These are phyloP conservation scores for Anseranas semipalmata DNA, from an alignment of 2,113 vertebrate genomes.

Conservation along the genomic window DNA sequence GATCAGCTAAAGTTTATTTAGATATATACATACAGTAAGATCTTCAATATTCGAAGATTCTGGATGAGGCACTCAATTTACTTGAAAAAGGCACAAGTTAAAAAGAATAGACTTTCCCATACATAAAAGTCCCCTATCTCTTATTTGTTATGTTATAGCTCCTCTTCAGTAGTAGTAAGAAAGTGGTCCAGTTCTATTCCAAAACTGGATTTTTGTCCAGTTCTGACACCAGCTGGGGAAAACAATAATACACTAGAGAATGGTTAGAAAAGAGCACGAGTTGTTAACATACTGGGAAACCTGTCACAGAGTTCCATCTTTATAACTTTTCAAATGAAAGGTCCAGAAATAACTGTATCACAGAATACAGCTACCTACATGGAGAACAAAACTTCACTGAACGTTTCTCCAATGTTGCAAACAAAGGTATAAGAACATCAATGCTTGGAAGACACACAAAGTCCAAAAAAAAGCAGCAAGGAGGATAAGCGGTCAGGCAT, in stretches of 20 bases:
- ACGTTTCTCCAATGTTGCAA: not conserved
- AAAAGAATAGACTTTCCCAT: not conserved
- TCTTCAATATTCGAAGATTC: not conserved
- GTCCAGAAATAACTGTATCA: not conserved
- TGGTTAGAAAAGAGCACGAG: not conserved
- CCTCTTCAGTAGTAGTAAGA: not conserved
- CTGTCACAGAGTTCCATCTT: not conserved
- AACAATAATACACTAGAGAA: not conserved
- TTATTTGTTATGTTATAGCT: not conserved
- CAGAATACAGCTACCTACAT: not conserved
- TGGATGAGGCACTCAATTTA: not conserved
- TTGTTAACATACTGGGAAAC: not conserved
- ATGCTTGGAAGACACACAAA: rapidly evolving
- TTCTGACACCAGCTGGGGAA: not conserved
- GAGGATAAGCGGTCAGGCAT: not conserved
- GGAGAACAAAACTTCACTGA: not conserved
- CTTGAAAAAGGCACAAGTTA: not conserved
- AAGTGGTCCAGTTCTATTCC: not conserved
- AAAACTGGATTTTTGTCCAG: not conserved
- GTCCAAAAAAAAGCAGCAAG: not conserved
- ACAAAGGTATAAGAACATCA: not conserved
- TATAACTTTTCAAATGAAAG: not conserved
- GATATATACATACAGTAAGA: not conserved
- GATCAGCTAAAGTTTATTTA: not conserved
- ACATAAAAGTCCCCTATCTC: not conserved